Percentiles rank a stretch among this genome's conserved stretches.
phyloP scores from a whole-genome alignment of 2,888 invertebrate genomes.

The Trichogramma dendrolimi region DNA sequence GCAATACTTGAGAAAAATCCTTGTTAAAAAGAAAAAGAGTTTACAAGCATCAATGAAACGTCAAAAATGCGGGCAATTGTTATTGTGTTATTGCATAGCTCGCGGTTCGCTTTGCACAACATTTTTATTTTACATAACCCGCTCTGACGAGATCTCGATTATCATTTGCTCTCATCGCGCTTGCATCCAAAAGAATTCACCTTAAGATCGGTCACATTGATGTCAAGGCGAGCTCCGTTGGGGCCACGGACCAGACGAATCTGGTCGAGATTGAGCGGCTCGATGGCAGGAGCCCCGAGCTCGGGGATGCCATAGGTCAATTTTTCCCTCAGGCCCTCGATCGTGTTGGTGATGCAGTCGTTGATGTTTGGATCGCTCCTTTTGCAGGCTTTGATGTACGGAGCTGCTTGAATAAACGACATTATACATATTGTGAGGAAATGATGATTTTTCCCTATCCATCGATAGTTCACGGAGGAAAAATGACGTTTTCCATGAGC shows the following conservation, averaged over 20 bases:
- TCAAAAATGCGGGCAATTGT: no score
- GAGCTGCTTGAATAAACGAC: constrained; percentile 54
- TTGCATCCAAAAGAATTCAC: constrained; percentile 27
- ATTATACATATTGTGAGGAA: no score
- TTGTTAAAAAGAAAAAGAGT: no score
- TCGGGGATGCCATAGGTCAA: constrained; percentile 64
- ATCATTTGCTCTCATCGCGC: not conserved
- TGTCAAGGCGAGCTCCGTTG: constrained; percentile 52
- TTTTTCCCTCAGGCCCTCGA: constrained; percentile 59
- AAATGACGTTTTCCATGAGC: no score
- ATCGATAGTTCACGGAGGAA: no score
- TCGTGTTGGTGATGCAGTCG: constrained; percentile 61
- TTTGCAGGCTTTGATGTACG: constrained; percentile 64
- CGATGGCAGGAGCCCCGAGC: constrained; percentile 64
- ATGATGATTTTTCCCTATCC: no score
- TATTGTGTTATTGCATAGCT: no score
- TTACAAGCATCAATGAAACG: no score
- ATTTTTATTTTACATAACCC: not conserved
- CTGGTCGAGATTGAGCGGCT: constrained; percentile 62
- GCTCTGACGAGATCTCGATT: not conserved
- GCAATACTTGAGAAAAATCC: no score
- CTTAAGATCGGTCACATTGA: constrained; percentile 46
- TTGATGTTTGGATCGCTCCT: constrained; percentile 62
- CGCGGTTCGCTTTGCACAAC: no score
- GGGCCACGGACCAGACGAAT: constrained; percentile 61